phyloP scores from a whole-genome alignment of 2,888 invertebrate genomes.

The Nectonema munidae region DNA sequence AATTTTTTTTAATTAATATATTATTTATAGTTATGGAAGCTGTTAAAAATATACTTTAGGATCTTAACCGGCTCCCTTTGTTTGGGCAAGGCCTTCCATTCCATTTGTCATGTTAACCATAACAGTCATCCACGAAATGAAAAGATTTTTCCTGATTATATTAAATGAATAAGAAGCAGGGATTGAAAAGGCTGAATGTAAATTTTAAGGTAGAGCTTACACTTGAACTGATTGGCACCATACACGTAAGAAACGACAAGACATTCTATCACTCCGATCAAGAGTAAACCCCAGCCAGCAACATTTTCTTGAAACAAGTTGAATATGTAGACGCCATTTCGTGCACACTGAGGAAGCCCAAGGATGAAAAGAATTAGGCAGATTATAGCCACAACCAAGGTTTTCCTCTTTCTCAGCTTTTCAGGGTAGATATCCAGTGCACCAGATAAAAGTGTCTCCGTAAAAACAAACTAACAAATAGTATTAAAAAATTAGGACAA shows the following conservation, averaged over 20 bases:
- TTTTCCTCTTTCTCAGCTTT: constrained; percentile 17
- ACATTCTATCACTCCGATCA: constrained; percentile 28
- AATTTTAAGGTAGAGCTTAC: too few relatives aligned
- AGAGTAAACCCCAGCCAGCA: constrained; percentile 25
- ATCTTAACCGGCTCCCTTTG: too few relatives aligned
- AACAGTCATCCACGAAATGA: too few relatives aligned
- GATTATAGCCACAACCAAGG: constrained; percentile 2
- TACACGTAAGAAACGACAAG: constrained; percentile 25
- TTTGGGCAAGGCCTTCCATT: too few relatives aligned
- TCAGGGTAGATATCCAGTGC: constrained; percentile 24
- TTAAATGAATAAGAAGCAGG: too few relatives aligned
- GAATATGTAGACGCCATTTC: constrained; percentile 23
- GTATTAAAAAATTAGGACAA: too few relatives aligned
- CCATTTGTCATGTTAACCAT: too few relatives aligned
- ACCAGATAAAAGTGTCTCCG: constrained; percentile 27
- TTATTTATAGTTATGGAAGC: too few relatives aligned
- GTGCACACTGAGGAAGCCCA: constrained; percentile 12
- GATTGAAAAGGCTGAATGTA: too few relatives aligned
- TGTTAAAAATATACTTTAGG: too few relatives aligned
- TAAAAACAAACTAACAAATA: constrained; percentile 25
- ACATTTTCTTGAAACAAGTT: constrained; percentile 26
- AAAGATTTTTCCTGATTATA: too few relatives aligned
- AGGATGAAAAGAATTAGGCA: constrained; percentile 14
- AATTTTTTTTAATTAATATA: too few relatives aligned
- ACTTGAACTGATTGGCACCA: constrained; percentile 20